Conservation (phyloP, 2,797 vertebrate genomes). For the Holocentrus rufus region DNA sequence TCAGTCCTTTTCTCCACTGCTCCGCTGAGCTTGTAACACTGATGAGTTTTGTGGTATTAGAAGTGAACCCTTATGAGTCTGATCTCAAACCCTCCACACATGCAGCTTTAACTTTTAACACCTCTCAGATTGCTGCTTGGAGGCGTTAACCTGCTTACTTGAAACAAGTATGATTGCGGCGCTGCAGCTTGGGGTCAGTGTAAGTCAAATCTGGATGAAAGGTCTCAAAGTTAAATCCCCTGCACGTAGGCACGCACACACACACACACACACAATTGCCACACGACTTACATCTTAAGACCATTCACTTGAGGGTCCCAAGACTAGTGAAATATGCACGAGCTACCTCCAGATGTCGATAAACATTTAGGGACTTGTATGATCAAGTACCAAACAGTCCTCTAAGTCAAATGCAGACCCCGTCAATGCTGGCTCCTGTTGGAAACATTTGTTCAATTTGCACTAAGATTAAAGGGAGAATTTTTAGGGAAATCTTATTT, state of each 20-base stretch:
- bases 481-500: too few species aligned
- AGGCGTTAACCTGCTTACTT: constrained; percentile 18
- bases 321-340: too few species aligned
- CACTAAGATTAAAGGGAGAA: too few species aligned
- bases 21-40: neutral
- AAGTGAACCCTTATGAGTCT: neutral
- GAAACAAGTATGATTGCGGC: constrained; percentile 7
- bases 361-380: too few species aligned
- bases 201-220: constrained; percentile 25
- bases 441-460: too few species aligned
- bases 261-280: neutral
- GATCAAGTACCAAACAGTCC: too few species aligned
- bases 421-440: too few species aligned
- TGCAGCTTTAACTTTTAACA: constrained; percentile 16
- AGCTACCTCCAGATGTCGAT: too few species aligned
- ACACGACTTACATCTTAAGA: neutral
- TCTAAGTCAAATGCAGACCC: too few species aligned
- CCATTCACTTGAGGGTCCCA: too few species aligned
- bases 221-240: constrained; percentile 5
- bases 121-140: neutral
- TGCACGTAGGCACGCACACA: neutral
- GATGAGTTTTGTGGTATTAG: neutral
- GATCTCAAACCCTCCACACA: neutral
- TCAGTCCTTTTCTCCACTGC: too few species aligned
- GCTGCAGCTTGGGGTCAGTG: neutral